phyloP scores from a whole-genome alignment of 2,113 vertebrate species.

The Chionomys nivalis region DNA sequence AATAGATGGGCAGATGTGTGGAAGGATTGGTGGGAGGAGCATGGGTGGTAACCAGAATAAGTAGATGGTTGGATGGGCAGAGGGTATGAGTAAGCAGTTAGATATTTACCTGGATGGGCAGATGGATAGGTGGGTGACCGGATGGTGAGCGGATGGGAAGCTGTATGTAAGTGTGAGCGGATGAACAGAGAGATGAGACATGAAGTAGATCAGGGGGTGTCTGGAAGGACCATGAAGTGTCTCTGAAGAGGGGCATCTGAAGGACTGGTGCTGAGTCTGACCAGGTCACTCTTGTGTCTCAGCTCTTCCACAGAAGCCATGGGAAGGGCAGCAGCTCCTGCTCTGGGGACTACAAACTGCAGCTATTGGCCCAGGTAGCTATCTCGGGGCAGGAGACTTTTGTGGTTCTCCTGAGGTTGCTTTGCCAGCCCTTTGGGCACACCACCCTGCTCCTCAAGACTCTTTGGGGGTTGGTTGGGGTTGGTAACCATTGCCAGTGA shows the following conservation, averaged over 20 bases:
- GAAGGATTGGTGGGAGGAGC: not conserved
- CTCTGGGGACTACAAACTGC: no score
- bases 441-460: not conserved
- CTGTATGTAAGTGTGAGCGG: not conserved
- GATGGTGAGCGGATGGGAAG: not conserved
- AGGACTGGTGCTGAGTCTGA: not conserved
- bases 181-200: not conserved
- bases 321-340: not conserved
- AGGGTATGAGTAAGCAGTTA: not conserved
- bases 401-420: not conserved
- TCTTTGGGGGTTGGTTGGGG: not conserved
- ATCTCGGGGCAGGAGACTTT: not conserved
- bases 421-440: not conserved
- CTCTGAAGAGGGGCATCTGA: not conserved
- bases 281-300: no score
- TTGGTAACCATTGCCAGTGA: not conserved
- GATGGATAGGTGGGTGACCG: not conserved
- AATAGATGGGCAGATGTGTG: not conserved
- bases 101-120: not conserved
- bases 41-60: no score
- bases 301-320: not conserved
- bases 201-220: not conserved
- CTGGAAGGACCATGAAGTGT: not conserved
- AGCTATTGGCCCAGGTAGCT: not conserved
- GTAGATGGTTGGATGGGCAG: not conserved